Evolutionary conservation across 2,113 vertebrate genomes (phyloP).

Genomic region (Picathartes gymnocephalus): DNA sequence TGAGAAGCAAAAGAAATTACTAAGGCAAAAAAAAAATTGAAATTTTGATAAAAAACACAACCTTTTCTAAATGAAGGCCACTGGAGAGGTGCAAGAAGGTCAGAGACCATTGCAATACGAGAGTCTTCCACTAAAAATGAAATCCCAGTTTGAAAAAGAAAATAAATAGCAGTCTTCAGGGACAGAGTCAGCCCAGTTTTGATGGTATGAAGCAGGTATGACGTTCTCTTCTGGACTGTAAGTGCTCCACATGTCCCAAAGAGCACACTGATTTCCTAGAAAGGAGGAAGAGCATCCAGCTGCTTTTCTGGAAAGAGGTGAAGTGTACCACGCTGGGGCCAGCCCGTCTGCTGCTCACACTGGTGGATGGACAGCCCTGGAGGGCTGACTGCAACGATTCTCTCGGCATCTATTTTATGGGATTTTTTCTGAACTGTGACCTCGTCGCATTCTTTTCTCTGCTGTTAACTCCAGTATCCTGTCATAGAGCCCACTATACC

Average conservation of each 20-base stretch:
- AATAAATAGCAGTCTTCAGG: not conserved
- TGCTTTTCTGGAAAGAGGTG: not conserved
- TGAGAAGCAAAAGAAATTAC: not conserved
- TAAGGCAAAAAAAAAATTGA: not conserved
- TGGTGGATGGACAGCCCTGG: not conserved
- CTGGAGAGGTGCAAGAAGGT: not conserved
- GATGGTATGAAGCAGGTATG: not conserved
- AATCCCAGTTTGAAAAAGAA: not conserved
- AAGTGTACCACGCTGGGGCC: not conserved
- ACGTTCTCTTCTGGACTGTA: not conserved
- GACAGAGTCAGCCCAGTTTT: not conserved
- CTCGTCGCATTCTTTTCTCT: not conserved
- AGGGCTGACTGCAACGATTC: not conserved
- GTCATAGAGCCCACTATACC: not conserved
- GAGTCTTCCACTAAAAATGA: not conserved
- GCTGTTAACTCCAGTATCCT: not conserved
- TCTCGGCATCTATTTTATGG: accelerated
- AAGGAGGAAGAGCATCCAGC: not conserved
- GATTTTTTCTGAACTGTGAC: not conserved
- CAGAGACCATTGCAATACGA: not conserved
- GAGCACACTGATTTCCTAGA: not conserved
- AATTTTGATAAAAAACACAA: not conserved
- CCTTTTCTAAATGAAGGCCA: not conserved
- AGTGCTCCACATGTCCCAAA: not conserved
- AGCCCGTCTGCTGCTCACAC: not conserved